phyloP scores from a whole-genome alignment of 2,888 invertebrate species.

The Drosophila barbarae region DNA sequence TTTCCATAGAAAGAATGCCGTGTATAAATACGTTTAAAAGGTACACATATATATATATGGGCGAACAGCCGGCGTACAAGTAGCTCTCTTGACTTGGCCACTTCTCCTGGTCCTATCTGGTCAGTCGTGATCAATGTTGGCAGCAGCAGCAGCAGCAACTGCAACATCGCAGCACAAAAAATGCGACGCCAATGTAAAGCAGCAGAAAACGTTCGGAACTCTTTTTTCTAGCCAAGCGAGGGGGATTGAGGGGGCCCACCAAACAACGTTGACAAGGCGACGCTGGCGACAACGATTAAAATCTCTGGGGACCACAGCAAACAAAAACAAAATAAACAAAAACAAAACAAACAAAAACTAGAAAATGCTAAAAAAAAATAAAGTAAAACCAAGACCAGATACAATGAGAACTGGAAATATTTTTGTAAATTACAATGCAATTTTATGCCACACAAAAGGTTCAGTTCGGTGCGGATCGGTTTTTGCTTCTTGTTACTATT shows the following conservation, averaged over 20 bases:
- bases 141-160: slow-evolving; percentile 34
- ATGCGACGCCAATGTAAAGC: slow-evolving; percentile 74
- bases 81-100: slow-evolving; percentile 22
- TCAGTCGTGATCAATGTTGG: slow-evolving; percentile 71
- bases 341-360: slow-evolving; percentile 8
- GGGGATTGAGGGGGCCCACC: not conserved
- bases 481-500: slow-evolving; percentile 40
- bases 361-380: not conserved
- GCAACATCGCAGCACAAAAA: slow-evolving; percentile 42
- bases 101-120: slow-evolving; percentile 50
- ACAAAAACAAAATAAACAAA: slow-evolving; percentile 26
- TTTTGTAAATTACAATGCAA: slow-evolving; percentile 55
- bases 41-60: slow-evolving; percentile 21
- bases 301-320: slow-evolving; percentile 66
- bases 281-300: slow-evolving; percentile 74
- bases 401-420: slow-evolving; percentile 50
- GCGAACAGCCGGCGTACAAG: slow-evolving; percentile 30
- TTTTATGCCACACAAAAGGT: slow-evolving; percentile 70
- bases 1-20: slow-evolving; percentile 60
- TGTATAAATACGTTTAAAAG: slow-evolving; percentile 36
- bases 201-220: slow-evolving; percentile 59
- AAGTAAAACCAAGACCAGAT: slow-evolving; percentile 6
- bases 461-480: slow-evolving; percentile 28
- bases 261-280: slow-evolving; percentile 65
- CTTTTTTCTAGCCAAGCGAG: slow-evolving; percentile 16